Evolutionary conservation across 2,797 vertebrate species (phyloP), one percentile per base, ranked within the genome.

Genomic region (Rallus crepitans): DNA sequence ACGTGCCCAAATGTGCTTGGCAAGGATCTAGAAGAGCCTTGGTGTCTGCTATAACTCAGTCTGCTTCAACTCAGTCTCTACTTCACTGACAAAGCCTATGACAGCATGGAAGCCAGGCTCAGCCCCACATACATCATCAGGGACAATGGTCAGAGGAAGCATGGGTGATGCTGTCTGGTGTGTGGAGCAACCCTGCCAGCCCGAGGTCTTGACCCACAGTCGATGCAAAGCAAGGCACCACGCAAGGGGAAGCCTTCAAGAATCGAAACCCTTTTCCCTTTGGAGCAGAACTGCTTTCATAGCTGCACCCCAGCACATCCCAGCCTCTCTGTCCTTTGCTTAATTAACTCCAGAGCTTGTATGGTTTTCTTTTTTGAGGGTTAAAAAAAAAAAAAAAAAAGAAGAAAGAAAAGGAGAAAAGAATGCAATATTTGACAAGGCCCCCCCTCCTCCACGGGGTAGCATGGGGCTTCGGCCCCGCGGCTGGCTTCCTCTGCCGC

Each of bases 271-370:
- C 7, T 61, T 92, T 68, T 87, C 60, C 63, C 2, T 0, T 16
- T 35, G 16, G 48, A 95, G 40, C 42, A 83, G 30, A 72, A 89
- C 30, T 60, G 52, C 77, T 88, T 72, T 70, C 85, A 76, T 76
- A 94, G 65, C 76, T 68, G 53, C 53, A 53, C 9, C 28, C 69
- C 77, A 50, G 87, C 70, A 56, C 48, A 94, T 90, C 94, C 83
- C 91, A 93, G 77, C 45, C 39, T 73, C 61, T 87, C 87, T 70
- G 87, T 89, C 73, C 81, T 79, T 84, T 10, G 20, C 60, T 82
- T 96, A 94, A 97, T 96, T 91, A 89, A 94, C 80, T 94, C 55
- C 93, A 96, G 95, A 86, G 37, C 60, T 79, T 31, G 77, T 31
- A 55, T 1, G 39, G 56, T 63, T 89, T 91, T 78, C 28, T 42